Conservation (phyloP, 2,113 vertebrate species). For the Eptesicus fuscus region DNA sequence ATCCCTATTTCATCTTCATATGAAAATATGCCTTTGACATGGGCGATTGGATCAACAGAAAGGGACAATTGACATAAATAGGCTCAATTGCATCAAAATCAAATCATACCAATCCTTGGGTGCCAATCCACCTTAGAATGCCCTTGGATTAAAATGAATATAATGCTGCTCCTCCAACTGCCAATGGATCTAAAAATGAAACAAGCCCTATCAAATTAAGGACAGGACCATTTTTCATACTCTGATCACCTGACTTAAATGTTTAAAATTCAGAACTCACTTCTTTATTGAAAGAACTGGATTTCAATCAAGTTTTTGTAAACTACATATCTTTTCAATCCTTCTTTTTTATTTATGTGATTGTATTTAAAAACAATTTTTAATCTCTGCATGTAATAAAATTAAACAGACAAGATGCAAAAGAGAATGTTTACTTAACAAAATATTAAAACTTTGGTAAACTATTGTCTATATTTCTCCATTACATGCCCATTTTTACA, state of each 20-base stretch:
- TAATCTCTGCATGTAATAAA: not conserved
- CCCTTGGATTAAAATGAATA: not conserved
- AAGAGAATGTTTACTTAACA: not conserved
- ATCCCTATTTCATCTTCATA: not conserved
- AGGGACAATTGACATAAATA: not conserved
- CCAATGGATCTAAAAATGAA: not conserved
- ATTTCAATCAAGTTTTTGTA: not conserved
- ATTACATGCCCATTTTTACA: not conserved
- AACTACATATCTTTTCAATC: not conserved
- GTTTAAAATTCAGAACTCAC: not conserved
- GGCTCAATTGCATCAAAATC: not conserved
- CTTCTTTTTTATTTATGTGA: not conserved
- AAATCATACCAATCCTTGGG: not conserved
- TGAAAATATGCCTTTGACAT: not conserved
- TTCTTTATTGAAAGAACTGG: not conserved
- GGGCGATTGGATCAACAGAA: not conserved
- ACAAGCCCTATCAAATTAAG: not conserved
- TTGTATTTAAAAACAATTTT: conserved; percentile 12
- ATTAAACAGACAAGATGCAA: not conserved
- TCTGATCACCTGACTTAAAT: not conserved
- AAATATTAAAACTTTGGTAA: not conserved
- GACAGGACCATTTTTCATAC: not conserved
- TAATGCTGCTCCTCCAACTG: not conserved
- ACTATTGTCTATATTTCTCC: not conserved
- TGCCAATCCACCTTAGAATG: not conserved